Evolutionary conservation across 1,140 invertebrate genomes (phyloP), one percentile per base, ranked within the genome.

Genomic region (Listronotus bonariensis): DNA sequence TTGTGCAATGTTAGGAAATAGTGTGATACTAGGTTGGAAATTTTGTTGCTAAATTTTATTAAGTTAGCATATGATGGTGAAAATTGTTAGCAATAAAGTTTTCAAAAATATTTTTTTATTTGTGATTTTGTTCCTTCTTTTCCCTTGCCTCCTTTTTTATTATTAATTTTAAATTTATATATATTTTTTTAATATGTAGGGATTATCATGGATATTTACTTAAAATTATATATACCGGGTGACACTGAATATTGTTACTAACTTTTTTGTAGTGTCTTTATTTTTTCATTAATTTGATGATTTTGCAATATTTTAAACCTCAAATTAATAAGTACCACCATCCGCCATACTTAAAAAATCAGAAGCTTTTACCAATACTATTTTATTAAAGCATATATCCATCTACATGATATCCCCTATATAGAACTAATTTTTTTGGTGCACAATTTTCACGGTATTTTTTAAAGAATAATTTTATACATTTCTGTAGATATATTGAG

Each of bases 1-100:
- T 32, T 31, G 55, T 70, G 60, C 55, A 59, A 67, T 67, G 41
- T 56, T 57, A 63, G 51, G 53, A 51, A 67, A 67, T 62, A 67
- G 59, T 57, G 67, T 65, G 49, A 68, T 68, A 63, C 38, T 40
- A 26, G 1, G 38, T 59, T 61, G 60, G 36, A 68, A 61, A 58
- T 59, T 69, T 69, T 66, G 38, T 69, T 69, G 51, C 49, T 69
- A 62, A 54, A 20, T 48, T 20, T 54, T 36, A 20, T 26, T 40
- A 31, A 32, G 45, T 54, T 55, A 45, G 18, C 26, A 20, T 45
- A n/a, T 34, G 15, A 57, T 38, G 20, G 17, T 15, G 56, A 58
- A 49, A 46, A 18, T 64, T 45, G 67, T 63, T 59, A 46, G 58
- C 67, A 65, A 65, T 51, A 60, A 65, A 60, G 38, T 58, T 66